Evolutionary conservation across 2,888 invertebrate genomes (phyloP), one percentile per base, ranked within the genome.

Genomic region (Parnassius apollo): DNA sequence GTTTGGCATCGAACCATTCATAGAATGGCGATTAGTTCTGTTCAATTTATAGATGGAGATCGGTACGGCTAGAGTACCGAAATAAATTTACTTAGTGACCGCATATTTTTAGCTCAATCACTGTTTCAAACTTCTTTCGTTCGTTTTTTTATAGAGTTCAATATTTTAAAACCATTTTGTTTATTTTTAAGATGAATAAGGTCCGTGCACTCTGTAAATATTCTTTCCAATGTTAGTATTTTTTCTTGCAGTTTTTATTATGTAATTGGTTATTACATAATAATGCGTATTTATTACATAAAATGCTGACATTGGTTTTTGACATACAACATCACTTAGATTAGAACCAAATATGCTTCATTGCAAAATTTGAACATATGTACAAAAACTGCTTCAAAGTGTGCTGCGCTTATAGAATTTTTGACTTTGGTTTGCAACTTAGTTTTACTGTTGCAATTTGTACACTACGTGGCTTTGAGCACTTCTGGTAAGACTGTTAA

Each of bases 1-100:
- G 66, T 68, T 69, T 73, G 64, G 64, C 61, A 62, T 55, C 62
- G 76, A 69, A 74, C 74, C 76, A 75, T 79, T 75, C 69, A 70
- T 81, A 81, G 81, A 82, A 76, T 77, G 74, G 70, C 66, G 52
- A 62, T 57, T 65, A 42, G 46, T 22, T 46, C 22, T 49, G 54
- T 54, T 60, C 55, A 51, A 48, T 11, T 44, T 44, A n/a, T 49
- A 64, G 56, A 59, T 52, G 42, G 52, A 52, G 54, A 48, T 57
- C 59, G 59, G 59, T 59, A 48, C 51, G 45, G 55, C 50, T 59
- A 52, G 10, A 42, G 48, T 44, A 64, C 25, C 46, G 48, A 64
- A 56, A 59, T 59, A 59, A 44, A 62, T 50, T 42, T 56, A 61
- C 57, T 51, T 59, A 57, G 62, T 25, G 46, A 52, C 46, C 56